A percentile compares a stretch with the other conserved stretches of the same genome.
phyloP scores from a whole-genome alignment of 2,888 invertebrate species.

The Sphaerophoria taeniata region DNA sequence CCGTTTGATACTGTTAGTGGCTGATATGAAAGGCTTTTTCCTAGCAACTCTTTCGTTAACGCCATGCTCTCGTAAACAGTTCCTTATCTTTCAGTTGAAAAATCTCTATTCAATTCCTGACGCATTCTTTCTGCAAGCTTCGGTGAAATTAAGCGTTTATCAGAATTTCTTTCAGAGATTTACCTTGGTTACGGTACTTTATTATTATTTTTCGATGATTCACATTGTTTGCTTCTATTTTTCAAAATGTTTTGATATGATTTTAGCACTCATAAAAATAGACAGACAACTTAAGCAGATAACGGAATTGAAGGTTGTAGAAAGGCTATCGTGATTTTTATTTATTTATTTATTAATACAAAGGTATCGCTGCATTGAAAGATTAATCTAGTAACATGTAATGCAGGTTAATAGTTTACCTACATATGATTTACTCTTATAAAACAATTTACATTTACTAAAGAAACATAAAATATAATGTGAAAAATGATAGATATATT shows the following conservation, averaged over 20 bases:
- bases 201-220: conserved; percentile 28
- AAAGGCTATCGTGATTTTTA: no score
- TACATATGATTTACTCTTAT: no score
- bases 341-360: no score
- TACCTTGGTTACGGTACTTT: conserved; percentile 26
- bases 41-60: conserved; percentile 25
- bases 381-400: no score
- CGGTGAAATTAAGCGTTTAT: conserved; percentile 21
- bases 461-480: no score
- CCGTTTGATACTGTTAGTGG: conserved; percentile 6
- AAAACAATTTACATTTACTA: no score
- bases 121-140: conserved; percentile 20
- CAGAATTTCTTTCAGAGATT: conserved; percentile 2
- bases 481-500: no score
- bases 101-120: conserved; percentile 8
- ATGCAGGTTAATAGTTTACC: no score
- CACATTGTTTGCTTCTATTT: conserved; percentile 13
- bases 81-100: conserved; percentile 10
- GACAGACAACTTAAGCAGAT: no score
- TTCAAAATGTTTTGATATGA: not conserved
- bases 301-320: no score
- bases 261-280: no score
- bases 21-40: conserved; percentile 19
- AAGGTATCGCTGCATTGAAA: no score
- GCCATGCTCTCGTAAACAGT: conserved; percentile 3